Evolutionary conservation across 2,888 invertebrate species (phyloP).

Genomic region (Rutpela maculata): DNA sequence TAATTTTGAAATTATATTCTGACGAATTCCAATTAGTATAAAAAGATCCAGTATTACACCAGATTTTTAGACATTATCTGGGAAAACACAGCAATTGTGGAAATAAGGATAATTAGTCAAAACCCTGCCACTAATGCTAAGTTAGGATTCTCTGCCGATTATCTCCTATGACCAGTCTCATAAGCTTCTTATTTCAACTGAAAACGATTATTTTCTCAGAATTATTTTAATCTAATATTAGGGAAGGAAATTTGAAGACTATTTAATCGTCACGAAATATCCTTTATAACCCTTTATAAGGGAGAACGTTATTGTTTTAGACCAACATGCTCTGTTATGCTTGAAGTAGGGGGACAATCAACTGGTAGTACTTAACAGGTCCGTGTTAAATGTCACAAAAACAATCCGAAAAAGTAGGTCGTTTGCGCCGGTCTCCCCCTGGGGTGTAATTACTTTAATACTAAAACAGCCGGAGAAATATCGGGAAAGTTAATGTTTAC

Average conservation of each 20-base stretch:
- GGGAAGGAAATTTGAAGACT: neutral
- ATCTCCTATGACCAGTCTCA: too few species aligned
- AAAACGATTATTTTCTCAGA: too few species aligned
- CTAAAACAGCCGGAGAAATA: constrained; percentile 9
- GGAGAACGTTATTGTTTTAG: neutral
- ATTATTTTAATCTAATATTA: too few species aligned
- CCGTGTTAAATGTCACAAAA: constrained; percentile 7
- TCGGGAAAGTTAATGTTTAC: constrained; percentile 18
- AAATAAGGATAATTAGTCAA: too few species aligned
- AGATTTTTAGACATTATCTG: too few species aligned
- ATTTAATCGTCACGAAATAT: neutral
- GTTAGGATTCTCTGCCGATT: too few species aligned
- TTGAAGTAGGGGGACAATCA: neutral
- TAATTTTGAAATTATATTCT: too few species aligned
- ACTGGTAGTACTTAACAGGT: constrained; percentile 1
- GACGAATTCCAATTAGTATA: too few species aligned
- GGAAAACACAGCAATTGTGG: too few species aligned
- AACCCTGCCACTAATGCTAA: too few species aligned
- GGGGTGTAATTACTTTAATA: constrained; percentile 19
- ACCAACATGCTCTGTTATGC: neutral
- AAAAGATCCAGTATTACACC: too few species aligned
- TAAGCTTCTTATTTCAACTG: too few species aligned
- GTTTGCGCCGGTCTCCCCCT: neutral
- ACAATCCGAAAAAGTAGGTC: constrained; percentile 5
- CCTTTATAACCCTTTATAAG: neutral